phyloP scores from a whole-genome alignment of 2,113 vertebrate species.

The Nothobranchius furzeri region DNA sequence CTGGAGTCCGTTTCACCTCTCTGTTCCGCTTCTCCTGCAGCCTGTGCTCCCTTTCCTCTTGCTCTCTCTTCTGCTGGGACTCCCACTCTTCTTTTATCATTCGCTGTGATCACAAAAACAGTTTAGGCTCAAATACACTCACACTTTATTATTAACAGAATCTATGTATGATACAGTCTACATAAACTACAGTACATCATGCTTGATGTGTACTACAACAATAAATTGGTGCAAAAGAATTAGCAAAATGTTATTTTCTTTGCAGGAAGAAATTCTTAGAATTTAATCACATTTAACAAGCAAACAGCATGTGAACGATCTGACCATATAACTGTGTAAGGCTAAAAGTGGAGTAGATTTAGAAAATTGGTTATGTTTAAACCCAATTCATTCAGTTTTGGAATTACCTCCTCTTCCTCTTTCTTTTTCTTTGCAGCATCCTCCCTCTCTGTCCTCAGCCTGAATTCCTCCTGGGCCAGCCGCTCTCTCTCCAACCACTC shows the following conservation, averaged over 20 bases:
- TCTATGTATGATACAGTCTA: neutral
- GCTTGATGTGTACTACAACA: no score
- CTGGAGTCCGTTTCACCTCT: slow-evolving; percentile 92
- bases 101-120: slow-evolving; percentile 74
- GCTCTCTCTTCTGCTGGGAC: slow-evolving; percentile 88
- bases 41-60: slow-evolving; percentile 85
- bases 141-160: neutral
- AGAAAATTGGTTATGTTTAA: no score
- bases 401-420: slow-evolving; percentile 91
- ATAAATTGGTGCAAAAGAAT: no score
- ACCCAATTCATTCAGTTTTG: no score
- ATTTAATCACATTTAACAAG: no score
- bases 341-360: no score
- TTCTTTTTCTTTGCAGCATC: slow-evolving; percentile 84
- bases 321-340: no score
- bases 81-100: slow-evolving; percentile 97
- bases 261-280: no score
- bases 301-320: no score
- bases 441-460: slow-evolving; percentile 84
- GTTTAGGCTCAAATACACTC: neutral
- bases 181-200: neutral
- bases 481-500: slow-evolving; percentile 91
- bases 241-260: no score
- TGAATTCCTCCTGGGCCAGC: slow-evolving; percentile 91
- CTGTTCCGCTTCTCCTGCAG: slow-evolving; percentile 89